Conservation (phyloP, 2,113 vertebrate genomes). For the Tragulus kanchil region DNA sequence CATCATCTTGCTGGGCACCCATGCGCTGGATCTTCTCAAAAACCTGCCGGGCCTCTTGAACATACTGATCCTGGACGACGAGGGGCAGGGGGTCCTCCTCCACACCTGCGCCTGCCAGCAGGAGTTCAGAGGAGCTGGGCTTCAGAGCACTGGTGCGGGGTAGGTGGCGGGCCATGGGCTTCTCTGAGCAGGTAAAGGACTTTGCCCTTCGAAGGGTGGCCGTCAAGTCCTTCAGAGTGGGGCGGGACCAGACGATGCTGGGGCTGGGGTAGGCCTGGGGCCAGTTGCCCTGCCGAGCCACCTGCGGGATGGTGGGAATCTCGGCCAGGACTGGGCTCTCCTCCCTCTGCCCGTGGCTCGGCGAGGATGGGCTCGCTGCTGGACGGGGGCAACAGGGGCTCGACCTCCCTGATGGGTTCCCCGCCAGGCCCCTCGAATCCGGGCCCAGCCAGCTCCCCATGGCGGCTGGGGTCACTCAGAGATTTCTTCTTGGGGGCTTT, state of each 20-base stretch:
- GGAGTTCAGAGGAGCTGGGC: slow-evolving; percentile 95
- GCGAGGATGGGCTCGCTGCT: slow-evolving; percentile 98
- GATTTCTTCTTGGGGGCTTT: slow-evolving; percentile 98
- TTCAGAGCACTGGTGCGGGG: slow-evolving; percentile 87
- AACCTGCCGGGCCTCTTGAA: slow-evolving; percentile 96
- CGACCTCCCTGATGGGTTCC: slow-evolving; percentile 94
- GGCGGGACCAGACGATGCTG: slow-evolving; percentile 86
- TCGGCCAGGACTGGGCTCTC: too few species aligned
- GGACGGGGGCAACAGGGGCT: slow-evolving; percentile 93
- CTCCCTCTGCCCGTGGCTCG: too few species aligned
- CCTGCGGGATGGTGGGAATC: slow-evolving; percentile 49
- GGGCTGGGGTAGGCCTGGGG: slow-evolving; percentile 69
- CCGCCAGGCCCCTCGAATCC: slow-evolving; percentile 88
- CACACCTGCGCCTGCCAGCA: slow-evolving; percentile 87
- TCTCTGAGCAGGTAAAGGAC: slow-evolving; percentile 97
- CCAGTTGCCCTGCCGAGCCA: slow-evolving; percentile 64
- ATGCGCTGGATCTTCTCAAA: slow-evolving; percentile 98
- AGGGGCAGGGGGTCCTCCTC: slow-evolving; percentile 89
- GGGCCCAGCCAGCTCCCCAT: slow-evolving; percentile 88
- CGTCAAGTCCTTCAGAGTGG: slow-evolving; percentile 96
- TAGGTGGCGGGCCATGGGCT: slow-evolving; percentile 83
- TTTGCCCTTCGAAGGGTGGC: slow-evolving; percentile 96
- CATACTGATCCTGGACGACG: slow-evolving; percentile 93
- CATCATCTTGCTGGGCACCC: slow-evolving; percentile 90
- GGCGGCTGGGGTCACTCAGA: slow-evolving; percentile 97